Evolutionary conservation across 2,888 invertebrate species (phyloP), one percentile per base, ranked within the genome.

Genomic region (Diploptera punctata): DNA sequence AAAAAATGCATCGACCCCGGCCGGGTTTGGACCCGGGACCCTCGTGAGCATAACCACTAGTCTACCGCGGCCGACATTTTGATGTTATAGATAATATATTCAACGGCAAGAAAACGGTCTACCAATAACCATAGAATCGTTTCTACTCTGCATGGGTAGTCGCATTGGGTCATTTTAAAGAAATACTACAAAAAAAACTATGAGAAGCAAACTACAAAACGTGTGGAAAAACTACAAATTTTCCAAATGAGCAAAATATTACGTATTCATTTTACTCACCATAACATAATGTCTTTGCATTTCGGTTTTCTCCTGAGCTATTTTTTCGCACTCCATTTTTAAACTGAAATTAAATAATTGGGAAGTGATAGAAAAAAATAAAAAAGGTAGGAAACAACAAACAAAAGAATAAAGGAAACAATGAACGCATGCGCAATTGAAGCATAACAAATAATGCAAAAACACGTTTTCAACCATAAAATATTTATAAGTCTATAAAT

Each of bases 251-350:
- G 9, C n/a, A 44, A 9, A 19, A n/a, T 0, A 2, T 67, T 29
- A 10, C 19, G 21, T n/a, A 69, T 19, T 26, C 4, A 13, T 60
- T 52, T 54, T 73, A 87, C 91, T 90, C 85, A 93, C 93, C 93
- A 94, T 93, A 76, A 93, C 93, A 86, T 93, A 94, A 86, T 93
- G 93, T 83, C 94, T 86, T 84, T 94, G 93, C 91, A 94, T 93
- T 85, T 93, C 93, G 76, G 93, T 93, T 86, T 94, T 94, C 85
- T 94, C 94, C 81, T 91, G 90, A 78, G 91, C 91, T 81, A 94
- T 85, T 86, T 94, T 94, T 84, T 94, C 94, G 84, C 92, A 90
- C 86, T 94, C 94, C 87, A 93, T 86, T 85, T 93, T 93, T 81
- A 93, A 86, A 84, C 93, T 93, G 87, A 75, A 86, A 81, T 68